Percentiles rank a stretch among this genome's conserved stretches.
These are phyloP conservation scores for Eristalis pertinax DNA, from an alignment of 2,888 invertebrate genomes.

Conservation along the genomic window DNA sequence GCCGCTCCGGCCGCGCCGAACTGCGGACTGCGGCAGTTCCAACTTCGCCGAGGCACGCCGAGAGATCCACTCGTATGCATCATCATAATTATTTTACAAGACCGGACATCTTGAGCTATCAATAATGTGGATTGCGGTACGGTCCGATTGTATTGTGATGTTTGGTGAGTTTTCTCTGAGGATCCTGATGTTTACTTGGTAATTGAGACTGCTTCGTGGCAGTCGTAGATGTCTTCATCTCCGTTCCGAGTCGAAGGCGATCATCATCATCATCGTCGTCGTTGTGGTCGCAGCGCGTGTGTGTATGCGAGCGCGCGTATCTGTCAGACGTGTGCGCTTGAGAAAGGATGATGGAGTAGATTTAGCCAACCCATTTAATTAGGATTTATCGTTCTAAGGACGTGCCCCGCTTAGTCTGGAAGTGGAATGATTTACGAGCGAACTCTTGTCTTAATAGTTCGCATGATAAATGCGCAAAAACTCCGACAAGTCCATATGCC, in stretches of 20 bases:
- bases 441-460: background rate
- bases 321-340: slow-evolving; percentile 24
- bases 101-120: slow-evolving; percentile 72
- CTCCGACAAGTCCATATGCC: background rate
- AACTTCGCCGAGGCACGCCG: slow-evolving; percentile 1
- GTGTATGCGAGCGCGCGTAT: background rate
- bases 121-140: slow-evolving; percentile 64
- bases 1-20: too few relatives aligned
- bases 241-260: slow-evolving; percentile 36
- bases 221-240: slow-evolving; percentile 67
- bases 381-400: slow-evolving; percentile 66
- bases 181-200: slow-evolving; percentile 57
- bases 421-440: slow-evolving; percentile 30
- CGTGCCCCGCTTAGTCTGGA: slow-evolving; percentile 20
- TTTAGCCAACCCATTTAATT: slow-evolving; percentile 67
- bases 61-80: slow-evolving; percentile 51
- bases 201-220: slow-evolving; percentile 69
- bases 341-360: slow-evolving; percentile 59
- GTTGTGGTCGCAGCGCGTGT: background rate
- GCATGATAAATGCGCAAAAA: background rate
- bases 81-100: slow-evolving; percentile 73
- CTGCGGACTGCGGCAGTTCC: background rate
- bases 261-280: slow-evolving; percentile 19
- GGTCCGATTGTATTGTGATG: slow-evolving; percentile 62
- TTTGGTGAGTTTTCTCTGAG: slow-evolving; percentile 56